Evolutionary conservation across 2,888 invertebrate species (phyloP), one percentile per base, ranked within the genome.

Genomic region (Hypomecis atomaria): DNA sequence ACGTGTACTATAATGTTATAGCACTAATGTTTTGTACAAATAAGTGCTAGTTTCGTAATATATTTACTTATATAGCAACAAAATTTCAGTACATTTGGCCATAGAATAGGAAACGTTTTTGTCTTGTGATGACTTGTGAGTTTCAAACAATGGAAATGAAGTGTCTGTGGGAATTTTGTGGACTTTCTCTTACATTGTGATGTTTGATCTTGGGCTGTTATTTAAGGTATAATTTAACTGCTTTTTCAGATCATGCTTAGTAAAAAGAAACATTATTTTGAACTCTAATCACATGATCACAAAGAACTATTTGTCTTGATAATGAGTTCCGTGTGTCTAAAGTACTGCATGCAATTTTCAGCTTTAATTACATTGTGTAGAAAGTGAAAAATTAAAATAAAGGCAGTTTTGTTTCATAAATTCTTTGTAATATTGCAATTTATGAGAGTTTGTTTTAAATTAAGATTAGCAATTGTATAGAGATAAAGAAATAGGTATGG

Each of bases 141-240:
- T 64, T 52, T 64, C 40, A 53, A 49, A 57, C 44, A 68, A 61
- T 69, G 62, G 53, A 60, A 56, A 37, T 40, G 11, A 4, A 50
- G 33, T n/a, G 43, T 45, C 9, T 36, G 36, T 59, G 49, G 38
- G 45, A 53, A 47, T n/a, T 10, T 54, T 45, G 42, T 62, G 43
- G 45, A 62, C 44, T 69, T 62, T 59, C 64, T 45, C 49, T 61
- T 38, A 10, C 34, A 57, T 47, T 68, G 70, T 67, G 59, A 73
- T 76, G 73, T 66, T 71, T 67, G 70, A 71, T 59, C 66, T 70
- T 60, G 66, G 63, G 45, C 58, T 70, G 54, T 64, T 71, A 45
- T 75, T 73, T 65, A 71, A 69, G 69, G 72, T 68, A 71, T 23
- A 6, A 52, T 50, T 52, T 57, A 50, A 72, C 75, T 56, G 66